A percentile compares a stretch with the other conserved stretches of the same genome.
Evolutionary conservation across 2,888 invertebrate genomes (phyloP).

Genomic region (Eristalinus sepulchralis): DNA sequence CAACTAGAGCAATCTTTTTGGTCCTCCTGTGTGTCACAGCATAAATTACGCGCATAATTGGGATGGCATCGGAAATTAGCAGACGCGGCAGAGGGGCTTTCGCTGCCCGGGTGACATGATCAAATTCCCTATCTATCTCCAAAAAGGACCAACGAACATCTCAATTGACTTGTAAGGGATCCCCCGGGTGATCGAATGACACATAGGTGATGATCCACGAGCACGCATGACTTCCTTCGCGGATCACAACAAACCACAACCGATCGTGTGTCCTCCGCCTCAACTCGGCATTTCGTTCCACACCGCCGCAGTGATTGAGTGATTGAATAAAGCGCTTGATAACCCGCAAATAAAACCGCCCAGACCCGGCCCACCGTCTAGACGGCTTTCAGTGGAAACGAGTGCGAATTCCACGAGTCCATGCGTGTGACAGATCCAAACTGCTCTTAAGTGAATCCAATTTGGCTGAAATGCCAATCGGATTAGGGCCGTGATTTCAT

Average conservation of each 20-base stretch:
- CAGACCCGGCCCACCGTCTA: slow-evolving; percentile 26
- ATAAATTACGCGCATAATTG: slow-evolving; percentile 31
- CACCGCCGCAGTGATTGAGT: slow-evolving; percentile 33
- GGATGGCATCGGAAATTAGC: neutral
- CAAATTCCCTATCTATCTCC: neutral
- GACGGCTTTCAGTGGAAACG: slow-evolving; percentile 38
- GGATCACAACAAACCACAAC: neutral
- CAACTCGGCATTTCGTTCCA: slow-evolving; percentile 2
- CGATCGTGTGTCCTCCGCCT: neutral
- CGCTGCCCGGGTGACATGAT: neutral
- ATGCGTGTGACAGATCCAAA: slow-evolving; percentile 43
- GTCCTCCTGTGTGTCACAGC: slow-evolving; percentile 14
- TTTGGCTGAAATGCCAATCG: slow-evolving; percentile 63
- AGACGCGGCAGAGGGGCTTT: neutral
- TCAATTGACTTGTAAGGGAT: neutral
- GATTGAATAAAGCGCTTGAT: slow-evolving; percentile 40
- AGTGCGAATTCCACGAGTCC: slow-evolving; percentile 13
- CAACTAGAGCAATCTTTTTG: slow-evolving; percentile 53
- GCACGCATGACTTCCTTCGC: neutral
- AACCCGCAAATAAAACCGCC: neutral
- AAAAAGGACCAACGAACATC: neutral
- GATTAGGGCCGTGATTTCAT: slow-evolving; percentile 62
- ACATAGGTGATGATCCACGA: neutral
- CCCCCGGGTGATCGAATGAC: neutral
- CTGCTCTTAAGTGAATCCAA: slow-evolving; percentile 65